Evolutionary conservation across 2,113 vertebrate species (phyloP), one percentile per base, ranked within the genome.

Genomic region (Callithrix jacchus): DNA sequence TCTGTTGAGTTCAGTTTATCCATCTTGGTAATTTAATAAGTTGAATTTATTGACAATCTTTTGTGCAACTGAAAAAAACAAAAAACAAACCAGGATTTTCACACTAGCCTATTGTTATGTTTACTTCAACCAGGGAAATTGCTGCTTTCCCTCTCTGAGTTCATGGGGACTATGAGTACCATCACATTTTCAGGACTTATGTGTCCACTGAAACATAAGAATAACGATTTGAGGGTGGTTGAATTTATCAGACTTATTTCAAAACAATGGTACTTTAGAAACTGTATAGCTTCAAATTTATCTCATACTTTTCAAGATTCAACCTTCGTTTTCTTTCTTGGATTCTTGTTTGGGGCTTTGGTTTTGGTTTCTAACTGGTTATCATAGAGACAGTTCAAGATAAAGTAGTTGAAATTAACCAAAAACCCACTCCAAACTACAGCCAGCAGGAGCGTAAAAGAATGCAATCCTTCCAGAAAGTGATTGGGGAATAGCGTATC

Each of bases 251-350:
- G 61, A 80, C 11, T 93, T 25, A 27, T 91, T 96, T 94, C 45
- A 89, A 91, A 97, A 91, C 74, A 87, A 61, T 27, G 40, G 17
- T 73, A 52, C 40, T 91, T 91, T 89, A 45, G 92, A 87, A 95
- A 95, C 30, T 79, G 3, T 32, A 91, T 71, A 85, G 11, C 8
- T 66, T 91, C 83, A 94, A 92, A 89, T 83, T 64, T 94, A 52
- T 93, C 84, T 96, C 47, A 92, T 45, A 56, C 11, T 91, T 96
- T 97, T 96, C 17, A 95, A 94, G 56, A 94, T 54, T 81, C 86
- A 87, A 49, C 5, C 79, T 94, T 56, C 79, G 11, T 70, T 77
- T 77, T 96, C 40, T 92, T 90, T 95, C 84, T 85, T 87, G 14
- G 20, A 47, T 32, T 93, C 87, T 84, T 47, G 3, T 40, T 49